A percentile compares a stretch with the other conserved stretches of the same genome.
These are phyloP conservation scores for Labeo rohita DNA, from an alignment of 2,113 vertebrate genomes.

Conservation along the genomic window DNA sequence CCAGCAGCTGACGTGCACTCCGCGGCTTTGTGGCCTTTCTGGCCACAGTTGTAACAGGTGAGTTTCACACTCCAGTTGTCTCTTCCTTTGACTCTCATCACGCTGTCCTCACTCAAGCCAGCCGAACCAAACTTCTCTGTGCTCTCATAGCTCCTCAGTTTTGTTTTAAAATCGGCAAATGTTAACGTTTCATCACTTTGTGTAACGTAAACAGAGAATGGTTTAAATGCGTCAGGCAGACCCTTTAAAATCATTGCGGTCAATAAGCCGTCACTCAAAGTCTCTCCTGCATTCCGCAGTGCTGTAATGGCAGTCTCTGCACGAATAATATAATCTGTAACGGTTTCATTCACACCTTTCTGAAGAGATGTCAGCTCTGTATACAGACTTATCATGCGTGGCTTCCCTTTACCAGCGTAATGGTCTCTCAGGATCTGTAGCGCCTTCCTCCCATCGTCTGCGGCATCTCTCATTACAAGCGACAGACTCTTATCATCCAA, in stretches of 20 bases:
- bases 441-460: conserved; percentile 38
- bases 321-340: not conserved
- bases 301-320: not conserved
- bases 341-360: not conserved
- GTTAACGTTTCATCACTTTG: not conserved
- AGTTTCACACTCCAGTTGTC: not conserved
- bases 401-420: conserved; percentile 43
- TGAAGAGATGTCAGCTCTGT: conserved; percentile 40
- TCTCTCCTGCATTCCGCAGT: not conserved
- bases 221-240: not conserved
- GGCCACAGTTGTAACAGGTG: conserved; percentile 4
- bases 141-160: conserved; percentile 8
- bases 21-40: too few species aligned
- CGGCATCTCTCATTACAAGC: conserved; percentile 24
- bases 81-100: not conserved
- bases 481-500: conserved; percentile 40
- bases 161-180: conserved; percentile 38
- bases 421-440: not conserved
- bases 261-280: not conserved
- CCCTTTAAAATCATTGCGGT: not conserved
- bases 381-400: conserved; percentile 37
- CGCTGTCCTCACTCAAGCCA: not conserved
- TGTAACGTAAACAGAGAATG: not conserved
- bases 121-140: conserved; percentile 1
- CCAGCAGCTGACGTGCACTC: not conserved